Evolutionary conservation across 2,797 vertebrate species (phyloP), one percentile per base, ranked within the genome.

Genomic region (Decapterus maruadsi): DNA sequence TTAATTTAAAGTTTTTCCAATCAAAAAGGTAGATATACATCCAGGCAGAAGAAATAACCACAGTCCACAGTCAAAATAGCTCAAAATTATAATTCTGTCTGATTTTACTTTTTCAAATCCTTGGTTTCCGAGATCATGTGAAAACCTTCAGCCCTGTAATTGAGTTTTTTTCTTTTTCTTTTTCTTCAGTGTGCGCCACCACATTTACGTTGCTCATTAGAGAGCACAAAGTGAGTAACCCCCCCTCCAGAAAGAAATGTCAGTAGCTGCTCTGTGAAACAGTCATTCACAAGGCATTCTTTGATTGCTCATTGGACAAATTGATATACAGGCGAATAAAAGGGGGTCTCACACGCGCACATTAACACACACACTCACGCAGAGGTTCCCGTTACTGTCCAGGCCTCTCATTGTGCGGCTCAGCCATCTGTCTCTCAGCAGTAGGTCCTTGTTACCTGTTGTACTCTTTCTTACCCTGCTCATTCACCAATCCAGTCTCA

Each of bases 361-460:
- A 67, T 54, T 68, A 55, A 75, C 50, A 67, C n/a, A 13, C 67
- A 43, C 62, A 51, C 42, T 13, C 54, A 61, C 58, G 46, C 64
- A 34, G 54, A 77, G 78, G 69, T 82, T 87, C 86, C 84, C 80
- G 60, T 86, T 77, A 81, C 78, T 81, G 74, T 81, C 72, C 60
- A 68, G 86, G 87, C 87, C 89, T 90, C 90, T 91, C 11, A 89
- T 92, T 94, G 92, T 91, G 84, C 73, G 65, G 83, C 82, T 85
- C 82, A 83, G 82, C 92, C 93, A 94, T 94, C 92, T 93, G 92
- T 93, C 90, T 91, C 92, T 85, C 91, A 93, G 92, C 92, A 81
- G 92, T 92, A 29, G 92, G 91, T 90, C 92, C 92, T 92, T 92
- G 91, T 93, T 92, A 93, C 92, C 92, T 93, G 93, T 91, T 92